Evolutionary conservation across 2,888 invertebrate genomes (phyloP).

Genomic region (Eilema sororculum): DNA sequence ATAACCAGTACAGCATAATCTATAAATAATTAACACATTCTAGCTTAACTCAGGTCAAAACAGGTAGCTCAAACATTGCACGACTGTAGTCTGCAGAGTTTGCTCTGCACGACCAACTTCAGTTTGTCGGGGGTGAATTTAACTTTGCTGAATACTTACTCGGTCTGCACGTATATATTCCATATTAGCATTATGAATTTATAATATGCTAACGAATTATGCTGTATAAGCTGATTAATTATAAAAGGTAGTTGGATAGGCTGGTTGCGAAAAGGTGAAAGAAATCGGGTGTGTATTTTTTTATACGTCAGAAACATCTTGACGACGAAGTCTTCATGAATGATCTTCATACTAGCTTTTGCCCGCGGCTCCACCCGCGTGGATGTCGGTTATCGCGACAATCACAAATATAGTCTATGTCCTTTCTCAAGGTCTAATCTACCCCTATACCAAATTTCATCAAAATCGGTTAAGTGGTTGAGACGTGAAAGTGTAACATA

Average conservation of each 20-base stretch:
- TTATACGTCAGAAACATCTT: too few relatives aligned
- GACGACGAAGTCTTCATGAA: too few relatives aligned
- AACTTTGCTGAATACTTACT: slow-evolving; percentile 16
- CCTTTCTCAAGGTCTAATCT: too few relatives aligned
- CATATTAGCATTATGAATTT: slow-evolving; percentile 13
- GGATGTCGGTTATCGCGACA: too few relatives aligned
- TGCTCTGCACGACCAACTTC: slow-evolving; percentile 15
- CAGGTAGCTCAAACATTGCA: not conserved
- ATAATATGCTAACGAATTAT: not conserved
- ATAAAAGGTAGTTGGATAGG: not conserved
- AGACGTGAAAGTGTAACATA: too few relatives aligned
- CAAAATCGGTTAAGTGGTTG: too few relatives aligned
- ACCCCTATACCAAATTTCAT: too few relatives aligned
- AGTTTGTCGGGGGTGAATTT: slow-evolving; percentile 5
- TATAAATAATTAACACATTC: slow-evolving; percentile 4
- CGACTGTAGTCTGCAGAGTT: slow-evolving; percentile 3
- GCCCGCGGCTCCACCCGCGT: too few relatives aligned
- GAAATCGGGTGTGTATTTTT: too few relatives aligned
- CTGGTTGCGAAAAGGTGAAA: too few relatives aligned
- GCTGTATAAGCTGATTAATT: not conserved
- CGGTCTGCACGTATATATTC: slow-evolving; percentile 15
- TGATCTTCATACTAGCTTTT: too few relatives aligned
- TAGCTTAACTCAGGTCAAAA: slow-evolving; percentile 1
- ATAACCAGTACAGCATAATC: not conserved
- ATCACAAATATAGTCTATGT: too few relatives aligned